Percentiles rank a stretch among this genome's conserved stretches.
Conservation (phyloP, 2,113 vertebrate genomes). For the Oxygymnocypris stewartii region DNA sequence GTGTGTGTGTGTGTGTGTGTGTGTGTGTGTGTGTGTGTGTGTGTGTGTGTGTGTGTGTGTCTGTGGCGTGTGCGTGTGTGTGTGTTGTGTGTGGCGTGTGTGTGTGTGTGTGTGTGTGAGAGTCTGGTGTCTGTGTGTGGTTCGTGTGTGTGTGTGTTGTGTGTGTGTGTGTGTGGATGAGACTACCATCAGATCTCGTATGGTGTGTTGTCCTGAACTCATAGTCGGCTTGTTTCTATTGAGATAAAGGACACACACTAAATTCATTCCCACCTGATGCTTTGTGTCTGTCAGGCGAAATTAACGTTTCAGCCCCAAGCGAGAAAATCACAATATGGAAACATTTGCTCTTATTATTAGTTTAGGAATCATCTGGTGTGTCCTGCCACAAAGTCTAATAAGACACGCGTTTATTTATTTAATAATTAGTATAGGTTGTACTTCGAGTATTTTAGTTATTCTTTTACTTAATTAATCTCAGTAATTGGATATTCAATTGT, state of each 20-base stretch:
- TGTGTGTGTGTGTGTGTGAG: background rate
- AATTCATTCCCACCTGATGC: background rate
- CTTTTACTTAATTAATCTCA: background rate
- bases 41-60: background rate
- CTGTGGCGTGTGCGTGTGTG: background rate
- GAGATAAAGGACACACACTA: background rate
- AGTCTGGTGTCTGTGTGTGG: too few relatives aligned
- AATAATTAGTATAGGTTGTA: background rate
- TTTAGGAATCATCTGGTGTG: background rate
- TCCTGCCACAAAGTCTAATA: background rate
- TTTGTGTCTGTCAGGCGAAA: background rate
- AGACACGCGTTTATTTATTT: background rate
- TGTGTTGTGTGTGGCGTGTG: background rate
- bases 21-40: background rate
- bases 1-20: too few relatives aligned
- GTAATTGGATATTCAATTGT: background rate
- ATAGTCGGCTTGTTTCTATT: background rate
- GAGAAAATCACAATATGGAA: background rate
- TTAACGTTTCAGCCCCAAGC: background rate
- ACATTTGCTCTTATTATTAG: background rate
- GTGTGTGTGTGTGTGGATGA: background rate
- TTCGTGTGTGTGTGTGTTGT: conserved; percentile 2
- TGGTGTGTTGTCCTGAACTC: conserved; percentile 1
- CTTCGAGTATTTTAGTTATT: background rate
- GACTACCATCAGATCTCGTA: background rate